A percentile compares a stretch with the other conserved stretches of the same genome.
phyloP scores from a whole-genome alignment of 2,888 invertebrate species.

The Drosophila gaucha region DNA sequence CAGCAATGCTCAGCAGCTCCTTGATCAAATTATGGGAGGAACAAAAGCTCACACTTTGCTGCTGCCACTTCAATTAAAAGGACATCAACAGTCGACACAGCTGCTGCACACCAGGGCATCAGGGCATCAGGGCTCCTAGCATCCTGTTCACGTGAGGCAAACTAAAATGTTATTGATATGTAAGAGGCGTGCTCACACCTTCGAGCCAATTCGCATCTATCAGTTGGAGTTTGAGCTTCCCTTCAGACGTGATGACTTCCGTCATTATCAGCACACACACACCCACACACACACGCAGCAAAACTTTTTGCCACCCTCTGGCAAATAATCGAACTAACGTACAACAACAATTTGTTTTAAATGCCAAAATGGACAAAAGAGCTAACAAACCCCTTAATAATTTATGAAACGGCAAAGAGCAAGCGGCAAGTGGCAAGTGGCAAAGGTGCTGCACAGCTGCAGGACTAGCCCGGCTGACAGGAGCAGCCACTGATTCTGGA shows the following conservation, averaged over 20 bases:
- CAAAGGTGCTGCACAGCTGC: conserved; percentile 34
- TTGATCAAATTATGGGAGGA: conserved; percentile 40
- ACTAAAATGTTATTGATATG: conserved; percentile 75
- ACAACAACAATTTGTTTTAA: conserved; percentile 81
- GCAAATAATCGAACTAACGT: conserved; percentile 80
- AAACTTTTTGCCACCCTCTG: conserved; percentile 30
- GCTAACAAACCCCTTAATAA: conserved; percentile 72
- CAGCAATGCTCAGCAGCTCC: conserved; percentile 20
- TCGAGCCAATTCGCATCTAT: conserved; percentile 46
- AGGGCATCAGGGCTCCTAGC: neutral
- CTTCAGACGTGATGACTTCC: conserved; percentile 69
- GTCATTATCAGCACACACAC: conserved; percentile 65
- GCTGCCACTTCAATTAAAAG: conserved; percentile 81
- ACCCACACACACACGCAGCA: conserved; percentile 19
- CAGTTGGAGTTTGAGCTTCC: conserved; percentile 18
- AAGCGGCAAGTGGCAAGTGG: too few relatives aligned
- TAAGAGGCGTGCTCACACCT: conserved; percentile 75
- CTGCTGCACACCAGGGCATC: conserved; percentile 54
- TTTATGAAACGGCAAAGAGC: conserved; percentile 72
- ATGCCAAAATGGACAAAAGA: conserved; percentile 60
- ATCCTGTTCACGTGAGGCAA: conserved; percentile 40
- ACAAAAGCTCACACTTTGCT: conserved; percentile 25
- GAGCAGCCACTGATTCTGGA: conserved; percentile 1
- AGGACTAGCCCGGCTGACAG: conserved; percentile 16
- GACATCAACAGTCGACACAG: conserved; percentile 81